Conservation (phyloP, 2,113 vertebrate species). For the Elephantulus edwardii region DNA sequence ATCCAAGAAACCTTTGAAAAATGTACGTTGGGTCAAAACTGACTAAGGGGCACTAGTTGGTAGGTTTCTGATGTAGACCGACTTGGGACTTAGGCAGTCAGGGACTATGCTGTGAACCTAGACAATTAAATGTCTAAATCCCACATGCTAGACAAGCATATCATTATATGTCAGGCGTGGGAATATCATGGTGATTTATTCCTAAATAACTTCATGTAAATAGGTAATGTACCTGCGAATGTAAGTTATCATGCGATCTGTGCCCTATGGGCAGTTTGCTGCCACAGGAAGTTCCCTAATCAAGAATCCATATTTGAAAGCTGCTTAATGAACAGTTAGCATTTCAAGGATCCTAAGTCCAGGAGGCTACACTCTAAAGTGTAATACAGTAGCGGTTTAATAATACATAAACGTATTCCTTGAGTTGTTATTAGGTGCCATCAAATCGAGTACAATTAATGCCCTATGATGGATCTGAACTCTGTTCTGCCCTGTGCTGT, state of each 20-base stretch:
- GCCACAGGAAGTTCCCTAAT: background rate
- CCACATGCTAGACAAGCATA: background rate
- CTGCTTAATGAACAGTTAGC: background rate
- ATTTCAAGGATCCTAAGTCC: background rate
- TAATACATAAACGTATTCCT: too few relatives aligned
- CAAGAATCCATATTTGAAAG: background rate
- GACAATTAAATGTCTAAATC: background rate
- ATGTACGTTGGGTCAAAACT: background rate
- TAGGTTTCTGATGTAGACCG: background rate
- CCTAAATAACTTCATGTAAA: constrained; percentile 18
- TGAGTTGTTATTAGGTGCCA: too few relatives aligned
- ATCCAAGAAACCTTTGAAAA: background rate
- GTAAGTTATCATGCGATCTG: background rate
- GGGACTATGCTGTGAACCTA: background rate
- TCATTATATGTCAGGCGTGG: background rate
- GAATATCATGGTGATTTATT: background rate
- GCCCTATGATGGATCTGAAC: too few relatives aligned
- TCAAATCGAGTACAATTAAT: too few relatives aligned
- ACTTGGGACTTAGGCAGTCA: background rate
- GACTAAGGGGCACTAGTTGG: background rate
- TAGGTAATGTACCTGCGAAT: background rate
- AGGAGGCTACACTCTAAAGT: background rate
- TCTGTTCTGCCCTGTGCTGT: too few relatives aligned
- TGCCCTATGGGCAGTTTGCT: background rate
- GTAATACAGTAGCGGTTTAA: too few relatives aligned